Percentiles rank a stretch among this genome's conserved stretches.
Evolutionary conservation across 2,888 invertebrate species (phyloP).

Genomic region (Marronus borbonicus): DNA sequence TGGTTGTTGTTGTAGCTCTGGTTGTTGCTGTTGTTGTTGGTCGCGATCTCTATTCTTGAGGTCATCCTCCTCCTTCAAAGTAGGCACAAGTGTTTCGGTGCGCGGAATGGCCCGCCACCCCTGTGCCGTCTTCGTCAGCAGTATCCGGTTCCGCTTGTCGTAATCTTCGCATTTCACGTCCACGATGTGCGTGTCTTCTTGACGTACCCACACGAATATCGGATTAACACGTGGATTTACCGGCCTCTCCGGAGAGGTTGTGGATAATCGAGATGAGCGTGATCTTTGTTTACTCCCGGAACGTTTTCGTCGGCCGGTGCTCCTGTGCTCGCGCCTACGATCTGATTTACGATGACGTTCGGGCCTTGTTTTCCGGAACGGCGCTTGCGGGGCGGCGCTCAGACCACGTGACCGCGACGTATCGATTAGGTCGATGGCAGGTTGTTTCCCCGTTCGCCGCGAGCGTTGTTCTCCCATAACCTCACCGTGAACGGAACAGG

Average conservation of each 20-base stretch:
- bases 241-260: constrained; percentile 67
- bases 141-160: constrained; percentile 88
- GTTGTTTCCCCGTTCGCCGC: constrained; percentile 66
- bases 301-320: constrained; percentile 59
- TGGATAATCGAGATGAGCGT: constrained; percentile 57
- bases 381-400: constrained; percentile 68
- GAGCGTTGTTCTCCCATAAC: constrained; percentile 70
- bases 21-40: constrained; percentile 13
- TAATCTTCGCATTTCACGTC: constrained; percentile 91
- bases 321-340: constrained; percentile 68
- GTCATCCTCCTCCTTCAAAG: constrained; percentile 67
- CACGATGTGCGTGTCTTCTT: constrained; percentile 85
- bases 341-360: constrained; percentile 71
- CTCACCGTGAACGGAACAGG: constrained; percentile 64
- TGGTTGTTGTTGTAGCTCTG: constrained; percentile 53
- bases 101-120: constrained; percentile 89
- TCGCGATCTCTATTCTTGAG: constrained; percentile 46
- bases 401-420: constrained; percentile 69
- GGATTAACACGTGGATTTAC: constrained; percentile 82
- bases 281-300: constrained; percentile 55
- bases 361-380: constrained; percentile 68
- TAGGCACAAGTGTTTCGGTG: constrained; percentile 76
- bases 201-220: constrained; percentile 89
- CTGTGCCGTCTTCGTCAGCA: constrained; percentile 84
- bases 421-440: constrained; percentile 68